Base-by-base conservation (phyloP, 2,113 vertebrate genomes). In the Spea multiplicata region DNA sequence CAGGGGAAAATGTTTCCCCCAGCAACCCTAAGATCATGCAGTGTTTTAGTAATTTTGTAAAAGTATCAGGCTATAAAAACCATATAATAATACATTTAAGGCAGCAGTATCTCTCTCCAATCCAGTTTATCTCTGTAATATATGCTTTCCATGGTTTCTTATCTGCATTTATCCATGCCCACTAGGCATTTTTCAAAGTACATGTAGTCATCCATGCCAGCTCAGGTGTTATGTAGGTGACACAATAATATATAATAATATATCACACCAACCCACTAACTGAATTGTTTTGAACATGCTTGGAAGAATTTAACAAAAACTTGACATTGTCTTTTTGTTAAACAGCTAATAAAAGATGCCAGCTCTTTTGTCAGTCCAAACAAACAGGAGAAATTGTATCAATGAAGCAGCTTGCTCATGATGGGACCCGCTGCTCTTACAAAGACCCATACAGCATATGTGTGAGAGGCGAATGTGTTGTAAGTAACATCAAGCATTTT, bases 391-490 rank as follows among this genome's bases (percentile, higher is more conserved):
- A 94, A 0, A 89, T 95, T 49, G 95, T 91, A 0, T 96, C 94
- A 12, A 95, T 99, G 97, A 99, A 98, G 44, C 95, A 95, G 75
- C 90, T 96, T 76, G 94, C 94, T 4, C 96, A 97, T 0, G 97
- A 99, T 0, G 97, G 97, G 4, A 99, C 97, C 0, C 93, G 89
- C 46, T 99, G 97, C 59, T 99, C 97, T 9, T 99, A 99, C 83
- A 96, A 94, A 83, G 97, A 99, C 14, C 91, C 95, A 0, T 96
- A 96, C 83, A 98, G 96, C 86, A 91, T 99, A 47, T 99, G 97
- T 10, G 95, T 98, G 57, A 94, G 96, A 0, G 97, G 97, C 10
- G 96, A 99, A 46, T 99, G 97, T 16, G 95, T 98, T 94, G 97
- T 99, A 85, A 95, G 96, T 89, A 61, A 0, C 0, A 85, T 46